These are phyloP conservation scores for Mythimna albipuncta DNA, from an alignment of 2,888 invertebrate species.

Conservation along the genomic window DNA sequence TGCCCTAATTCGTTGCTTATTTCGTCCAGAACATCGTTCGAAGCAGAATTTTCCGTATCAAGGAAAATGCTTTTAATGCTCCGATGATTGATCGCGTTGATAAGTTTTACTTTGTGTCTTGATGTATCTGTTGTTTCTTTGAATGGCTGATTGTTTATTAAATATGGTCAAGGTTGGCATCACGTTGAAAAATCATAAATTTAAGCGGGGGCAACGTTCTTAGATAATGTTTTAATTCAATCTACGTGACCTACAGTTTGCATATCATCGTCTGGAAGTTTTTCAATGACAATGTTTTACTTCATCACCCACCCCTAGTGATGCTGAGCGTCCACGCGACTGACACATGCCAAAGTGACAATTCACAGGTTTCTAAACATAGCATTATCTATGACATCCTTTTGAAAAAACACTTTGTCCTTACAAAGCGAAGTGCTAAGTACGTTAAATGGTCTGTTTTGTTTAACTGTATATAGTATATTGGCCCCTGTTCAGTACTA, in stretches of 20 bases:
- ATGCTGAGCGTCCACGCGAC: not conserved
- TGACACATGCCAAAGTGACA: conserved; percentile 13
- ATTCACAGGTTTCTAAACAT: conserved; percentile 28
- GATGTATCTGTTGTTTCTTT: conserved; percentile 14
- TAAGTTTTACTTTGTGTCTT: conserved; percentile 31
- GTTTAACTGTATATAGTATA: conserved; percentile 31
- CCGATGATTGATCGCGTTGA: conserved; percentile 37
- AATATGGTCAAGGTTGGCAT: conserved; percentile 18
- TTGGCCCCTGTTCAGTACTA: conserved; percentile 26
- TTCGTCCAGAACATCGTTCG: conserved; percentile 18
- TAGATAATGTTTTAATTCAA: conserved; percentile 27
- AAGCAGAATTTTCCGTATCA: conserved; percentile 51
- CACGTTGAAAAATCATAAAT: conserved; percentile 30
- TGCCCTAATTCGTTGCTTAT: conserved; percentile 51
- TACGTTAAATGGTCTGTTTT: conserved; percentile 46
- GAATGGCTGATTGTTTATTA: conserved; percentile 21
- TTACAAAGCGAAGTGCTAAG: conserved; percentile 30
- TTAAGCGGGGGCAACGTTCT: conserved; percentile 23
- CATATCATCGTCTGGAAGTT: not conserved
- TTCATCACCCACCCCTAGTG: not conserved
- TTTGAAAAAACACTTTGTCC: conserved; percentile 5
- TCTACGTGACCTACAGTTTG: not conserved
- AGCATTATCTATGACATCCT: conserved; percentile 23
- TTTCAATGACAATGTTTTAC: not conserved
- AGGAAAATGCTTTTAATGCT: conserved; percentile 48